Base-by-base conservation (phyloP, 2,113 vertebrate species). In the Sinocyclocheilus anophthalmus region DNA sequence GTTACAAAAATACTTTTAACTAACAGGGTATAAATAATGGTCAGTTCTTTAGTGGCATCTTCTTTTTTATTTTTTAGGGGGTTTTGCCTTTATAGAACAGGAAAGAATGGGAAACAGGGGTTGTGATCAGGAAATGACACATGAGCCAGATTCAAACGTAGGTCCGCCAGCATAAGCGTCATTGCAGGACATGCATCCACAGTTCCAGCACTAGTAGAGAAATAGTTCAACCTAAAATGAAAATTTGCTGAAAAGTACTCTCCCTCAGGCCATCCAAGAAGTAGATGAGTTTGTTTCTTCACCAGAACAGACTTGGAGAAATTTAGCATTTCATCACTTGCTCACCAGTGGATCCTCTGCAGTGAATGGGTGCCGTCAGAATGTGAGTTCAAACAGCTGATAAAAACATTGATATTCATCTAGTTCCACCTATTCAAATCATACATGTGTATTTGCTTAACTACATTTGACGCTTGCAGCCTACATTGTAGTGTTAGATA, bases 61-160 rank as follows among this genome's bases (percentile, higher is more conserved):
- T 50, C 22, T 26, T 30, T 57, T 39, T 55, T 59, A n/a, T n/a
- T 39, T 5, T 16, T 55, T 18, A 37, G 8, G 67, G 14, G 65
- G 0, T 18, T n/a, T n/a, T 78, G 18, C 50, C 0, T 72, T 70
- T 22, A n/a, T 22, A 42, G 22, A n/a, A 63, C 11, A n/a, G 73
- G 12, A 76, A 1, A 59, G 18, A 30, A 79, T 5, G 9, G 76
- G 53, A 39, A 59, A 37, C 0, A 0, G 18, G 59, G 55, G 53
- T 37, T 22, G 18, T 79, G 53, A 79, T 59, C 53, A 79, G 53
- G 76, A 78, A 59, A 78, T 59, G 76, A 78, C 30, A 78, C 30
- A 55, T 18, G 0, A 37, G 53, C 30, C 30, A 57, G 30, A 59
- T 37, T 22, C 5, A 33, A 59, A 59, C 76, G 12, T 20, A 8